These are phyloP conservation scores for Carposina sasakii DNA, from an alignment of 1,140 invertebrate species.

Conservation along the genomic window DNA sequence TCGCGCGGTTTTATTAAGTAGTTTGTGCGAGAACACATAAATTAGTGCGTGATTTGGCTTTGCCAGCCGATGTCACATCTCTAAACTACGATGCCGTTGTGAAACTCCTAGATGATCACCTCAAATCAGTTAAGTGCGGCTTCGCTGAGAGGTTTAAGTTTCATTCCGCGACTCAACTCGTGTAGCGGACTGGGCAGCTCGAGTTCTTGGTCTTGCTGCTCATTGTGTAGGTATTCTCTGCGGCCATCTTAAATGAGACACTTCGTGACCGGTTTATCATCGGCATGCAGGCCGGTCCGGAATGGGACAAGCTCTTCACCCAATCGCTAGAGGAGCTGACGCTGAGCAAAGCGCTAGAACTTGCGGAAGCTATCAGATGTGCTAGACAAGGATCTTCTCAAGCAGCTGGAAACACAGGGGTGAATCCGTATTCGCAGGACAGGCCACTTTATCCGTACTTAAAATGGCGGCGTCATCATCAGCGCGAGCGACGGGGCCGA, in stretches of 20 bases:
- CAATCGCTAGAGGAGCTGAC: slow-evolving; percentile 4
- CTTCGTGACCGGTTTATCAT: slow-evolving; percentile 27
- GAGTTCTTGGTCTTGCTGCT: slow-evolving; percentile 27
- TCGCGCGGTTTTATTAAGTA: too few species aligned
- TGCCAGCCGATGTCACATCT: background rate
- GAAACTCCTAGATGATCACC: slow-evolving; percentile 26
- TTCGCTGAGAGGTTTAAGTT: slow-evolving; percentile 32
- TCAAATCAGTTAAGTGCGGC: slow-evolving; percentile 22
- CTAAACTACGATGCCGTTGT: slow-evolving; percentile 21
- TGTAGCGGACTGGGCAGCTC: slow-evolving; percentile 27
- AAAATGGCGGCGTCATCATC: too few species aligned
- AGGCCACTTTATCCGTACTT: too few species aligned
- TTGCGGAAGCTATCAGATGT: background rate
- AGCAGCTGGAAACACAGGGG: too few species aligned
- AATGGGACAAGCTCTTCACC: slow-evolving; percentile 23
- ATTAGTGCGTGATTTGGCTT: background rate
- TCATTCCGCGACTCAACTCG: slow-evolving; percentile 24
- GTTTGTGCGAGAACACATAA: too few species aligned
- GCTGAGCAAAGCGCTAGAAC: slow-evolving; percentile 11
- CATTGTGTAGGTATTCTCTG: slow-evolving; percentile 21
- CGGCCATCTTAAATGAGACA: slow-evolving; percentile 15
- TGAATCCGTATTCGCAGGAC: too few species aligned
- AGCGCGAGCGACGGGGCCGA: too few species aligned
- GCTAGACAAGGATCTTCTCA: background rate
- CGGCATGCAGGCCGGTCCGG: slow-evolving; percentile 23